phyloP scores from a whole-genome alignment of 2,888 invertebrate genomes.

The Oxystoma pomonae region DNA sequence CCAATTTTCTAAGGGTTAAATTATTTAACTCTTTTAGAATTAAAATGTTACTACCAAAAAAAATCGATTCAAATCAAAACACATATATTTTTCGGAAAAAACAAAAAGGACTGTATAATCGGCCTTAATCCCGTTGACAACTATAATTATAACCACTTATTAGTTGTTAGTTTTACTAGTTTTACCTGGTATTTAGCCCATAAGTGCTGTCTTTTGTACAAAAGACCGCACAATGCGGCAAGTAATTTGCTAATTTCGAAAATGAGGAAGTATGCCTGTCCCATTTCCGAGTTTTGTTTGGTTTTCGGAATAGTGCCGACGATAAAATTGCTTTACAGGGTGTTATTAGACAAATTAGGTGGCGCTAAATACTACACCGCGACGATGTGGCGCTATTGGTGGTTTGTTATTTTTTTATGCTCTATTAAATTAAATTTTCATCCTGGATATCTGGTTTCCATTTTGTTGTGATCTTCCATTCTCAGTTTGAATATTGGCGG shows the following conservation, averaged over 20 bases:
- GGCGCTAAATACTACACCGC: neutral
- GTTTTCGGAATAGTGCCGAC: neutral
- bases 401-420: no score
- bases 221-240: neutral
- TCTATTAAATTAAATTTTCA: no score
- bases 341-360: neutral
- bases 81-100: neutral
- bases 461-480: no score
- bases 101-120: neutral
- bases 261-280: neutral
- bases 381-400: neutral
- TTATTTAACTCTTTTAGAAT: no score
- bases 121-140: neutral
- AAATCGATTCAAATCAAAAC: no score
- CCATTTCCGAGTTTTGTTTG: neutral
- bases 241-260: neutral
- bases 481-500: no score
- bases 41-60: no score
- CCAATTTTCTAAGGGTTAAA: no score
- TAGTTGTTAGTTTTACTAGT: neutral
- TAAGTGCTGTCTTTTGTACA: neutral
- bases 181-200: neutral
- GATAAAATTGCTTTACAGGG: neutral
- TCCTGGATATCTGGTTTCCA: no score
- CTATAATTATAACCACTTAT: neutral